phyloP scores from a whole-genome alignment of 2,888 invertebrate species.

The Glyphotaelius pellucidus region DNA sequence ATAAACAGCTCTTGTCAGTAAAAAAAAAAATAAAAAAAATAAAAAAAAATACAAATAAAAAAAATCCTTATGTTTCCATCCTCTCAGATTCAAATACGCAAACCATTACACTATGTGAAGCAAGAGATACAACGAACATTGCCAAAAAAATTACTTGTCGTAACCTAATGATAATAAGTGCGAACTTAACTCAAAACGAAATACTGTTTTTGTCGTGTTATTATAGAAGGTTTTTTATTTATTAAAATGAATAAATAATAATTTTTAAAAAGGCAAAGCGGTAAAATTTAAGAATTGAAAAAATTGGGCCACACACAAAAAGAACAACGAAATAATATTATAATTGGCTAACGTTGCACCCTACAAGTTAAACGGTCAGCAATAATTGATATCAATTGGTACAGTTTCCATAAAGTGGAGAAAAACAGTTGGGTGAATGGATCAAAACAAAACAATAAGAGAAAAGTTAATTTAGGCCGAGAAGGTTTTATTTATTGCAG shows the following conservation, averaged over 20 bases:
- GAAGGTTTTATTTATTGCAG: not conserved
- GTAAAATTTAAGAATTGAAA: not conserved
- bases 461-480: not conserved
- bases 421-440: not conserved
- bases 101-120: not conserved
- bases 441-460: not conserved
- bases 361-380: not conserved
- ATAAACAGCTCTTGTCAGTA: too few relatives aligned
- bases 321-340: not conserved
- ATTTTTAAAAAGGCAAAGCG: not conserved
- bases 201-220: not conserved
- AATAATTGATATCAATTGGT: conserved; percentile 3
- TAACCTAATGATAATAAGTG: too few relatives aligned
- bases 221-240: too few relatives aligned
- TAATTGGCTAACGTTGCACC: not conserved
- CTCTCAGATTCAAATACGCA: not conserved
- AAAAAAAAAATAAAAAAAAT: too few relatives aligned
- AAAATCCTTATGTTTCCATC: too few relatives aligned
- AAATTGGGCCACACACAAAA: not conserved
- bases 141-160: not conserved
- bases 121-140: not conserved
- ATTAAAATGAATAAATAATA: not conserved
- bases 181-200: not conserved
- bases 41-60: too few relatives aligned
- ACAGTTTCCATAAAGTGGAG: not conserved